A percentile compares a stretch with the other conserved stretches of the same genome.
Conservation (phyloP, 2,888 invertebrate species). For the Eupithecia dodoneata region DNA sequence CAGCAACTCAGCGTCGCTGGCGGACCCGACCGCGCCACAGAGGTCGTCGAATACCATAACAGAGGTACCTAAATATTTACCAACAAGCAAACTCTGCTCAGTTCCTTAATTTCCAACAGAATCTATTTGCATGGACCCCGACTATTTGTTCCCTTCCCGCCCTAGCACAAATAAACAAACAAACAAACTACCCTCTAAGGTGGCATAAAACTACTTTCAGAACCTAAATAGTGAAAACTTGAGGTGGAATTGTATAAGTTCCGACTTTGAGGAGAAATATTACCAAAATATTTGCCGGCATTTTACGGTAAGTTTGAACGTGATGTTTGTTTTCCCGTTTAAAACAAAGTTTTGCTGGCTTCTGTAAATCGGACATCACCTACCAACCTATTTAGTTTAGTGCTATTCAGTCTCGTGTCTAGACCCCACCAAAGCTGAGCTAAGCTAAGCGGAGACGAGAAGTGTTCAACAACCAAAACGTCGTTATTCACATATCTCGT, state of each 20-base stretch:
- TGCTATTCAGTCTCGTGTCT: too few species aligned
- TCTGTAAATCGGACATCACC: background rate
- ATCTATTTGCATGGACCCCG: background rate
- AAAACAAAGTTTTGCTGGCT: background rate
- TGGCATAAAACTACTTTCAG: slow-evolving; percentile 26
- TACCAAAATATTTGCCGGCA: slow-evolving; percentile 13
- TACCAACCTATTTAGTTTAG: too few species aligned
- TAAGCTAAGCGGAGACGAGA: too few species aligned
- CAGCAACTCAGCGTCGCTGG: too few species aligned
- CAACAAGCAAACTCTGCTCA: background rate
- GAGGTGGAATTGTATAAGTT: slow-evolving; percentile 19
- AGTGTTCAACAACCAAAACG: too few species aligned
- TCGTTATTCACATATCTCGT: too few species aligned
- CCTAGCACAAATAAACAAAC: slow-evolving; percentile 24
- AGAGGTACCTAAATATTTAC: background rate
- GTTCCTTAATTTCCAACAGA: background rate
- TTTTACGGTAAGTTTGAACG: background rate
- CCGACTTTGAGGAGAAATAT: slow-evolving; percentile 12
- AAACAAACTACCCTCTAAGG: slow-evolving; percentile 28
- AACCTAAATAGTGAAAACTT: slow-evolving; percentile 25
- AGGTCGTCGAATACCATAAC: too few species aligned
- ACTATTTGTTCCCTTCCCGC: background rate
- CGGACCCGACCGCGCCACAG: too few species aligned
- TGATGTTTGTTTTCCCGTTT: background rate
- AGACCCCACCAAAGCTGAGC: too few species aligned